A percentile compares a stretch with the other conserved stretches of the same genome.
phyloP scores from a whole-genome alignment of 53 echinoderm and acorn worm species.

The Luidia sarsii region DNA sequence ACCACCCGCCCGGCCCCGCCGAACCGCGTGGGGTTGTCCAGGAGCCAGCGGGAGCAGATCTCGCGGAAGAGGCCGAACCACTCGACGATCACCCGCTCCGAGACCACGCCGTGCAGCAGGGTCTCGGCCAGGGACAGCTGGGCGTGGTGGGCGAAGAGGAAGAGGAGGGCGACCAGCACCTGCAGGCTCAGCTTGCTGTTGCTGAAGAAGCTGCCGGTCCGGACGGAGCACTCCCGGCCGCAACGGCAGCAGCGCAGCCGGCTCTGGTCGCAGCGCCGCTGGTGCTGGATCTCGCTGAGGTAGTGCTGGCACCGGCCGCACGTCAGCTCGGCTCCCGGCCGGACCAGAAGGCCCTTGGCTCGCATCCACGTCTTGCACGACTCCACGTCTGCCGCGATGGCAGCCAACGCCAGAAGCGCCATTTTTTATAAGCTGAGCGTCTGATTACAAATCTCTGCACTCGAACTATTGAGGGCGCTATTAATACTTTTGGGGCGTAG shows the following conservation, averaged over 20 bases:
- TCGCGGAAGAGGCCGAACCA: slow-evolving; percentile 20
- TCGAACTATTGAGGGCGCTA: too few relatives aligned
- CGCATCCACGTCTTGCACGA: slow-evolving; percentile 3
- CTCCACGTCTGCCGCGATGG: too few relatives aligned
- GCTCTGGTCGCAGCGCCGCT: neutral
- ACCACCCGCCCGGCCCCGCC: slow-evolving; percentile 17
- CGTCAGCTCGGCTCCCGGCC: neutral
- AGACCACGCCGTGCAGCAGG: neutral
- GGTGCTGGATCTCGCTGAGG: neutral
- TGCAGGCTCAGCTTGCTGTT: neutral
- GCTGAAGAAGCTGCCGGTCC: slow-evolving; percentile 13
- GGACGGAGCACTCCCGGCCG: slow-evolving; percentile 1
- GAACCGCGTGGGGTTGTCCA: neutral
- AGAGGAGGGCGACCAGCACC: neutral
- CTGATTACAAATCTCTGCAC: too few relatives aligned
- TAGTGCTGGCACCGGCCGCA: neutral
- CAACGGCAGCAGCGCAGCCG: slow-evolving; percentile 2
- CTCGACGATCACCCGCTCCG: neutral
- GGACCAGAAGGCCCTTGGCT: neutral
- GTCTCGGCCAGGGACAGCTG: neutral
- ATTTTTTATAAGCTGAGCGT: too few relatives aligned
- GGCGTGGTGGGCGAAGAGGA: slow-evolving; percentile 6
- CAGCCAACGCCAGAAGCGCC: too few relatives aligned
- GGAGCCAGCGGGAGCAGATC: slow-evolving; percentile 4
- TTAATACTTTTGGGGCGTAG: too few relatives aligned